Conservation (phyloP, 2,888 invertebrate genomes). For the Meiosimyza decipiens region DNA sequence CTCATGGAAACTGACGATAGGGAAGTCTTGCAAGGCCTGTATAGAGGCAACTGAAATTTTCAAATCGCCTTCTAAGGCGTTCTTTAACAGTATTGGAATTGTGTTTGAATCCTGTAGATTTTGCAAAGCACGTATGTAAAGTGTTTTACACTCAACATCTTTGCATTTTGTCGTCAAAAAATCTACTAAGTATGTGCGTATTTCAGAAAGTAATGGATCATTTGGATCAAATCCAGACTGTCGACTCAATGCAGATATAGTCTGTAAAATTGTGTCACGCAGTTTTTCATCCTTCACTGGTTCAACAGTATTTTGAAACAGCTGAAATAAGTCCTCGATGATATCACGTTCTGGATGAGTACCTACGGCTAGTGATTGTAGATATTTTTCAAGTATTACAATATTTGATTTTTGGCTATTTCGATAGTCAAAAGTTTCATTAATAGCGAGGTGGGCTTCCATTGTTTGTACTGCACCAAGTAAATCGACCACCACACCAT, state of each 20-base stretch:
- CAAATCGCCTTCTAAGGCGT: slow-evolving; percentile 68
- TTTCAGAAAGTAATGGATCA: slow-evolving; percentile 50
- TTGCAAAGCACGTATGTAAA: slow-evolving; percentile 75
- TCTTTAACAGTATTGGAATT: slow-evolving; percentile 71
- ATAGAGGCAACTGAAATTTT: slow-evolving; percentile 75
- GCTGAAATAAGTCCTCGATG: slow-evolving; percentile 61
- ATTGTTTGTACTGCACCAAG: slow-evolving; percentile 77
- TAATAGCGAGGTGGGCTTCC: slow-evolving; percentile 75
- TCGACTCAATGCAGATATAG: slow-evolving; percentile 73
- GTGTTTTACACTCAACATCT: slow-evolving; percentile 71
- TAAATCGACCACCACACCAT: slow-evolving; percentile 76
- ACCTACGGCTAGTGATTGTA: slow-evolving; percentile 78
- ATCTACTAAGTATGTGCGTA: slow-evolving; percentile 62
- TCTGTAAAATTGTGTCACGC: slow-evolving; percentile 75
- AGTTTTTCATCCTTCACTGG: slow-evolving; percentile 71
- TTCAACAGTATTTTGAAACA: slow-evolving; percentile 58
- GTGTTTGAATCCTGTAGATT: slow-evolving; percentile 75
- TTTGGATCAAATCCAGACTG: slow-evolving; percentile 62
- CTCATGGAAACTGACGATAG: slow-evolving; percentile 58
- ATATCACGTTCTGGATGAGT: slow-evolving; percentile 72
- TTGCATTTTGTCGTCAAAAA: slow-evolving; percentile 68
- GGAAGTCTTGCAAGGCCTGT: slow-evolving; percentile 73
- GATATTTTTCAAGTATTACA: slow-evolving; percentile 77
- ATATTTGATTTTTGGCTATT: slow-evolving; percentile 65
- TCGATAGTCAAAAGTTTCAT: slow-evolving; percentile 71